Conservation (phyloP, 2,113 vertebrate species). For the Dromaius novaehollandiae region DNA sequence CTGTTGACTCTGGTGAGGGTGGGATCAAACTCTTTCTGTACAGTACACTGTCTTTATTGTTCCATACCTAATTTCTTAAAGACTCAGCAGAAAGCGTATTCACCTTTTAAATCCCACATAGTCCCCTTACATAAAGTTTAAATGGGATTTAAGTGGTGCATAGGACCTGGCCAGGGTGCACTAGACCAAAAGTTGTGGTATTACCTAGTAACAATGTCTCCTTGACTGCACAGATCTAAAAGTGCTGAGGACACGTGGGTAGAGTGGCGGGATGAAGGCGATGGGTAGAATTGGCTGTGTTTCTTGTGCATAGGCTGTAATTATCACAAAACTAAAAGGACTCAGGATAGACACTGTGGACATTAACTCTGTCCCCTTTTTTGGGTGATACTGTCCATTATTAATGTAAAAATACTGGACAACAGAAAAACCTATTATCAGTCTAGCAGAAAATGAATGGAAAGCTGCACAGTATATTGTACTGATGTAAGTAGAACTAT, state of each 20-base stretch:
- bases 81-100: neutral
- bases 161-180: neutral
- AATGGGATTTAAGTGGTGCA: neutral
- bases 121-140: neutral
- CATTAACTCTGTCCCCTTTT: neutral
- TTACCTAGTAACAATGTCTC: neutral
- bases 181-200: neutral
- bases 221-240: neutral
- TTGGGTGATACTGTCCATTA: neutral
- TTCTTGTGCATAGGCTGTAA: neutral
- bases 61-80: neutral
- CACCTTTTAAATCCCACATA: neutral
- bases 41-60: neutral
- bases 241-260: neutral
- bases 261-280: neutral
- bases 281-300: neutral
- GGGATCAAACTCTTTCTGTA: neutral
- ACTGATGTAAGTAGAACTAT: slow-evolving; percentile 90
- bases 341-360: slow-evolving; percentile 7
- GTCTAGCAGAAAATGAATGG: slow-evolving; percentile 48
- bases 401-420: slow-evolving; percentile 48
- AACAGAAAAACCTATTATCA: slow-evolving; percentile 13
- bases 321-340: slow-evolving; percentile 11
- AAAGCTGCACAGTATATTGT: slow-evolving; percentile 74
- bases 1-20: neutral